phyloP scores from a whole-genome alignment of 2,797 vertebrate species.

The Neomorphus geoffroyi region DNA sequence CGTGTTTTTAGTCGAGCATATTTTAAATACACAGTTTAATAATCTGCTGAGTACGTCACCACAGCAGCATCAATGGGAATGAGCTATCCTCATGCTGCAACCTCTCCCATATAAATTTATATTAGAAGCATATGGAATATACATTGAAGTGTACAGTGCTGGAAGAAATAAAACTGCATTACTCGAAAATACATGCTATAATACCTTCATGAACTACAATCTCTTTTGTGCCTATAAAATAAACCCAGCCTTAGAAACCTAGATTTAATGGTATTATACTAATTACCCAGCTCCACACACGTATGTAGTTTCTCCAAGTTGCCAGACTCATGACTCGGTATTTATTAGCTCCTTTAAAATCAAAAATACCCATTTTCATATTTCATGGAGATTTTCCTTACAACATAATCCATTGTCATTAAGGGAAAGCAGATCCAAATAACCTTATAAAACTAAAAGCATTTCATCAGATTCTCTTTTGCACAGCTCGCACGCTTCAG shows the following conservation, averaged over 20 bases:
- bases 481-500: background rate
- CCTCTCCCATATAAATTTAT: background rate
- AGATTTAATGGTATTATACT: slow-evolving; percentile 44
- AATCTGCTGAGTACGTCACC: background rate
- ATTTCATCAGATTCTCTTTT: slow-evolving; percentile 5
- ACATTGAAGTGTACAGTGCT: background rate
- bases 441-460: slow-evolving; percentile 49
- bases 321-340: slow-evolving; percentile 37
- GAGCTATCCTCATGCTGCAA: background rate
- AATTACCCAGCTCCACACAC: slow-evolving; percentile 22
- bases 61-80: slow-evolving; percentile 37
- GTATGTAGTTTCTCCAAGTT: slow-evolving; percentile 22
- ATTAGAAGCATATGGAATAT: slow-evolving; percentile 8
- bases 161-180: slow-evolving; percentile 41
- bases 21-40: slow-evolving; percentile 23
- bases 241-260: slow-evolving; percentile 33
- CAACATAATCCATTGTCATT: slow-evolving; percentile 38
- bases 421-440: slow-evolving; percentile 60
- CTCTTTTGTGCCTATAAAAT: slow-evolving; percentile 37
- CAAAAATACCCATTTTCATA: slow-evolving; percentile 39
- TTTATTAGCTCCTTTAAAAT: slow-evolving; percentile 46
- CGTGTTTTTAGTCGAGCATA: slow-evolving; percentile 14
- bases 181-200: slow-evolving; percentile 29
- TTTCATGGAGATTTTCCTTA: slow-evolving; percentile 54
- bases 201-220: slow-evolving; percentile 31